phyloP scores from a whole-genome alignment of 1,140 invertebrate species.

The Lepidotrigona ventralis region DNA sequence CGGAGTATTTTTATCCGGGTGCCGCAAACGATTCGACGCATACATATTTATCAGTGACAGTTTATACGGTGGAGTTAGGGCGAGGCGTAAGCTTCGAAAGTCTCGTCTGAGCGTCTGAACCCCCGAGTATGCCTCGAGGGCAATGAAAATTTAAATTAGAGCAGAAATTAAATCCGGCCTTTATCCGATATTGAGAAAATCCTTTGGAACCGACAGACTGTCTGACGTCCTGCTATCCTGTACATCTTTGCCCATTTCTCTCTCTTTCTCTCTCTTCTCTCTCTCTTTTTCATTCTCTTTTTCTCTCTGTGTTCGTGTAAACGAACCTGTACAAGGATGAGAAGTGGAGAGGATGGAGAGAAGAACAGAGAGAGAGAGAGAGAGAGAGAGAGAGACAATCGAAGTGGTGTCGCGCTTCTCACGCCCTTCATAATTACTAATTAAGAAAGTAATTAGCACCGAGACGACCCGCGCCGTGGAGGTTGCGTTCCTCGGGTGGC shows the following conservation, averaged over 20 bases:
- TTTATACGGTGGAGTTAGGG: conserved; percentile 57
- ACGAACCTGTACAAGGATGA: background rate
- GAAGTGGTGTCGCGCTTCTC: conserved; percentile 27
- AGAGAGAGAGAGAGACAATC: background rate
- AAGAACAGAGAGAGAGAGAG: background rate
- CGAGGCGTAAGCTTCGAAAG: conserved; percentile 54
- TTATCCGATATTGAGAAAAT: conserved; percentile 66
- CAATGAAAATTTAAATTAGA: conserved; percentile 68
- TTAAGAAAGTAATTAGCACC: conserved; percentile 64
- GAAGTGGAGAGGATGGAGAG: too few species aligned
- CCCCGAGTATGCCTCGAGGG: conserved; percentile 50
- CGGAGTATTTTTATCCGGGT: conserved; percentile 41
- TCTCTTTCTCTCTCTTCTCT: too few species aligned
- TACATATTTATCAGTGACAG: conserved; percentile 63
- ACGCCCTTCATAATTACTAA: conserved; percentile 58
- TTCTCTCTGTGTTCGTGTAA: background rate
- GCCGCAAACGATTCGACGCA: conserved; percentile 40
- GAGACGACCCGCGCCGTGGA: background rate
- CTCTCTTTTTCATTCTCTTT: background rate
- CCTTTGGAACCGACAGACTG: conserved; percentile 56
- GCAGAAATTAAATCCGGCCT: conserved; percentile 66
- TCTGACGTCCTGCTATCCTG: conserved; percentile 49
- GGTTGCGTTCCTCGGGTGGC: background rate
- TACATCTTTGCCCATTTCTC: conserved; percentile 33
- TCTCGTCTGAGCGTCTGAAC: conserved; percentile 51